phyloP scores from a whole-genome alignment of 2,113 vertebrate genomes.

The Caretta caretta region DNA sequence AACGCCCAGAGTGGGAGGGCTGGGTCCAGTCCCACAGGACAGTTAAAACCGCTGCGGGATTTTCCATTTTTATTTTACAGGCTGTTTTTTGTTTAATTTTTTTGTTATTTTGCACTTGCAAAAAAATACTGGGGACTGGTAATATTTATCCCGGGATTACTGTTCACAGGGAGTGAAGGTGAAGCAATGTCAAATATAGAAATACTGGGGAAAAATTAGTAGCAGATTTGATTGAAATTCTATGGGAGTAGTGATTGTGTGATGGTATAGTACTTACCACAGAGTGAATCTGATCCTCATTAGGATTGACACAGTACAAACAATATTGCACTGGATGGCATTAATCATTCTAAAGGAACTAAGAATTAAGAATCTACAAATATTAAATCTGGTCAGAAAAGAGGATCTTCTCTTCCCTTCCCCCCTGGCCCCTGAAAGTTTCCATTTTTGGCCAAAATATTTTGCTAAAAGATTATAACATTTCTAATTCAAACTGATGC shows the following conservation, averaged over 20 bases:
- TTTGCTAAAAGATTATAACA: not conserved
- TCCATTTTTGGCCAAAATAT: not conserved
- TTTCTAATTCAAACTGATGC: not conserved
- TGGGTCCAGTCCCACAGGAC: not conserved
- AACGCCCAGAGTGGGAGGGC: not conserved
- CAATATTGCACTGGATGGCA: not conserved
- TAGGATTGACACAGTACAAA: not conserved
- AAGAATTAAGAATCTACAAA: not conserved
- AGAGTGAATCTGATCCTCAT: not conserved
- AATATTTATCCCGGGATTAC: not conserved
- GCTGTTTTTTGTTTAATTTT: no score
- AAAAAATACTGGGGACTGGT: not conserved
- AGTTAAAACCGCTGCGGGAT: not conserved
- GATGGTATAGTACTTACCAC: not conserved
- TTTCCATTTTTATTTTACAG: not conserved
- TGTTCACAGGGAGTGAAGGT: not conserved
- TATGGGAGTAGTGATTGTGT: not conserved
- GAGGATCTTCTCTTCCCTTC: not conserved
- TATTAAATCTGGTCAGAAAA: not conserved
- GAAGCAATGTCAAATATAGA: not conserved
- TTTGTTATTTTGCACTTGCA: not conserved
- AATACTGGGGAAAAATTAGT: not conserved
- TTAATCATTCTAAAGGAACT: not conserved
- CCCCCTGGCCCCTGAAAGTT: not conserved
- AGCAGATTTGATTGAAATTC: not conserved